Conservation (phyloP, 2,888 invertebrate genomes). For the Polyommatus iphigenia region DNA sequence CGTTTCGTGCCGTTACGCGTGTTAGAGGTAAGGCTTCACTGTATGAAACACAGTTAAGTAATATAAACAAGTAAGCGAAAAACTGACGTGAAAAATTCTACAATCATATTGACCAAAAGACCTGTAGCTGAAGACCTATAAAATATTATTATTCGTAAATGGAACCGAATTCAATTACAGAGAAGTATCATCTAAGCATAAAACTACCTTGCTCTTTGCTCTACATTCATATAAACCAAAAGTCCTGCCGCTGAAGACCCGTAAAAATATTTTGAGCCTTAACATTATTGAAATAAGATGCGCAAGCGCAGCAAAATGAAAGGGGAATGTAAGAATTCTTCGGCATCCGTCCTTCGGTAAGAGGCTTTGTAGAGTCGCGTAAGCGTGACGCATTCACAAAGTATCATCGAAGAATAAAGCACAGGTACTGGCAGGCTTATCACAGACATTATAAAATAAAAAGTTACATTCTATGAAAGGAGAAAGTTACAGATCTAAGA, state of each 20-base stretch:
- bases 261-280: not conserved
- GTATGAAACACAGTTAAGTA: not conserved
- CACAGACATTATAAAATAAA: not conserved
- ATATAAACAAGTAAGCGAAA: not conserved
- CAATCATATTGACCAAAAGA: not conserved
- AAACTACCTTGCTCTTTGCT: not conserved
- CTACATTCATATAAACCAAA: not conserved
- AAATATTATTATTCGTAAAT: not conserved
- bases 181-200: not conserved
- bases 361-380: not conserved
- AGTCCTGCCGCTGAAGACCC: not conserved
- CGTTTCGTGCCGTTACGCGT: not conserved
- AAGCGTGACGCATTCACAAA: not conserved
- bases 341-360: not conserved
- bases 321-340: not conserved
- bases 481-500: too few species aligned
- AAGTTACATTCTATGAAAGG: too few species aligned
- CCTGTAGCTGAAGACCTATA: too few species aligned
- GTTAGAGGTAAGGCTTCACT: not conserved
- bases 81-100: not conserved
- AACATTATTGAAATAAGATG: not conserved
- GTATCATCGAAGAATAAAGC: not conserved
- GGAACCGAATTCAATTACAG: not conserved
- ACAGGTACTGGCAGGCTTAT: not conserved
- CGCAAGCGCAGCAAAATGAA: not conserved